A percentile compares a stretch with the other conserved stretches of the same genome.
These are phyloP conservation scores for Bucco capensis DNA, from an alignment of 2,113 vertebrate species.

Conservation along the genomic window DNA sequence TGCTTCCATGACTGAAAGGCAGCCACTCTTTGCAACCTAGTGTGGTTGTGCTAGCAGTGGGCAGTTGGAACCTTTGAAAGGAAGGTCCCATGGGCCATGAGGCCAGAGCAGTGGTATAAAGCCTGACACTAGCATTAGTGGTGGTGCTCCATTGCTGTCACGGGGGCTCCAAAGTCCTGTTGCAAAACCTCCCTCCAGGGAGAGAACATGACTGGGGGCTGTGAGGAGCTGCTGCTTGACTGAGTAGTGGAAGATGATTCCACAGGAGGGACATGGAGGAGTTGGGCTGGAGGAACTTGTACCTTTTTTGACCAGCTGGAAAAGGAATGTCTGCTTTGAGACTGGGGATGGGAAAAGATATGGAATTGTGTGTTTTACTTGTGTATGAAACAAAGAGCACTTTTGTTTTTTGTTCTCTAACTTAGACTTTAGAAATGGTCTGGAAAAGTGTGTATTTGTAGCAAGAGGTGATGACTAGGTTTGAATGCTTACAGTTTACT, in stretches of 20 bases:
- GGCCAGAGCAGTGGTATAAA: rapidly evolving
- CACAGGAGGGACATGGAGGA: rapidly evolving
- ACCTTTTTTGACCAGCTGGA: background rate
- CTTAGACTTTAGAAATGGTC: background rate
- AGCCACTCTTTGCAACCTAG: background rate
- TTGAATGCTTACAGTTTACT: background rate
- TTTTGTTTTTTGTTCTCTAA: background rate
- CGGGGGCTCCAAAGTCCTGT: background rate
- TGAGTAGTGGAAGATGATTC: too few relatives aligned
- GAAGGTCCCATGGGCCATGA: background rate
- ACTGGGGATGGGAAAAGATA: background rate
- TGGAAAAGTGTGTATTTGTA: background rate
- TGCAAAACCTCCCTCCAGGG: background rate
- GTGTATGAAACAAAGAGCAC: background rate
- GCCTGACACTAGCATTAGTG: rapidly evolving
- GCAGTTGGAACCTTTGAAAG: background rate
- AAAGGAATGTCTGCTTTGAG: background rate
- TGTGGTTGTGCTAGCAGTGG: rapidly evolving
- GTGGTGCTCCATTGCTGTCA: background rate
- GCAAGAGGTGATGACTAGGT: background rate
- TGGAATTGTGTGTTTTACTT: background rate
- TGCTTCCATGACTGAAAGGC: background rate
- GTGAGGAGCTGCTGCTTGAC: background rate
- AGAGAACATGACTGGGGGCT: rapidly evolving
- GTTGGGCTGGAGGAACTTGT: background rate